Base-by-base conservation (phyloP, 2,113 vertebrate genomes). In the Ellobius talpinus region DNA sequence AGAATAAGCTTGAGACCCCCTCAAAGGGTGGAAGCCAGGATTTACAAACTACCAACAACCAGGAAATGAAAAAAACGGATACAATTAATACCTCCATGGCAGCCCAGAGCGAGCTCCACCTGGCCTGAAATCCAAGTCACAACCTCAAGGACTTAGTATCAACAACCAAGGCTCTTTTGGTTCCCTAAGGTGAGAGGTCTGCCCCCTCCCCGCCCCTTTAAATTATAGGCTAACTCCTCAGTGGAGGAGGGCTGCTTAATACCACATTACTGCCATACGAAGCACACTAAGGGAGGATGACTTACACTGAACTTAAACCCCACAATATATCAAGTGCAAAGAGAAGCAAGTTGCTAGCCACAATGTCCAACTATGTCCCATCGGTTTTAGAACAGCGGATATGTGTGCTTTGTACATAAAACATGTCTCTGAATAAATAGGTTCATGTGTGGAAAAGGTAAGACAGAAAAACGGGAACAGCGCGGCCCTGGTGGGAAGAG, bases 21-120 rank as follows among this genome's bases (percentile, higher is more conserved):
- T 96, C 55, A 87, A 77, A 86, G 78, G 79, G 94, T 86, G 8
- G 82, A 72, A 95, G 93, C 88, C 92, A 97, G 74, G 93, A 94
- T 74, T 87, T 95, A 93, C 29, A 87, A 96, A 76, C 63, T 93
- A 74, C 77, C 16, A 84, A 50, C 29, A 68, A 39, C 63, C 16
- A 61, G 45, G 94, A 94, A 77, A 97, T 52, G 66, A 95, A 97
- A 94, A 92, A 88, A 74, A 9, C 68, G 72, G 73, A 96, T 63
- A 76, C 50, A 87, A 96, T 33, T 31, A 42, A 94, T 61, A 88
- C 74, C 72, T 90, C 16, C 6, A 65, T 45, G 94, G 61, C 39
- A 95, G 76, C 70, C 61, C 42, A 79, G 84, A 89, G 42, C 31
- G 19, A 58, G 31, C 31, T 77, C 93, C 61, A 79, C 26, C 36